Base-by-base conservation (phyloP, 1,140 invertebrate genomes). In the Orius insidiosus region DNA sequence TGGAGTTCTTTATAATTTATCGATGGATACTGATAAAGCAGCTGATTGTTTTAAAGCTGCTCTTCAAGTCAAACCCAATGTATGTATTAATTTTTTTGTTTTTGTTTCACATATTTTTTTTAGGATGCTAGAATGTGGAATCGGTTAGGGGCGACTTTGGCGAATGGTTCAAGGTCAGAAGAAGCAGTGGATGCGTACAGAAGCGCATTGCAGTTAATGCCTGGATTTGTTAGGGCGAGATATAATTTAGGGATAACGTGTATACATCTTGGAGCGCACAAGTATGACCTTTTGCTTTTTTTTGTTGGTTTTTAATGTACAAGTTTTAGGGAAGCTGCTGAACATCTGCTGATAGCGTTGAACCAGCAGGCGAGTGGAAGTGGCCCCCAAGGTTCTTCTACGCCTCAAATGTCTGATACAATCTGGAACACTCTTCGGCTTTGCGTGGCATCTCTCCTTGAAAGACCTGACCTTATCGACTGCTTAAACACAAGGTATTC, bases 241-340 rank as follows among this genome's bases (percentile, higher is more conserved):
- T 98, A 95, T 58, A 98, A 99, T 68, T 78, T 99, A 44, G 95
- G 93, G 6, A 95, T 99, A 40, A 87, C 88, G 45, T 98, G 94
- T 60, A 86, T 97, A 59, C 95, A 97, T 68, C 71, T 98, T n/a
- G 79, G 80, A 55, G 85, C 86, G 16, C 83, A 96, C 58, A 87
- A 75, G 82, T 85, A 65, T 18, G n/a, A 45, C 13, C 14, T 11
- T 46, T 38, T 48, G 46, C 19, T 15, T 42, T 34, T 41, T 34
- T 11, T 46, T 52, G 34, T 39, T 41, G 38, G 34, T 39, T 7
- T 33, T 33, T 5, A 43, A 48, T 47, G 7, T 9, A 19, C 34
- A 33, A 52, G 56, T 67, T 68, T 32, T 53, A 85, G 80, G 57
- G 85, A 98, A 71, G 93, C 94, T 7, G 85, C 83, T 31, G 92